phyloP scores from a whole-genome alignment of 1,140 invertebrate species.

The Drosophila erecta region DNA sequence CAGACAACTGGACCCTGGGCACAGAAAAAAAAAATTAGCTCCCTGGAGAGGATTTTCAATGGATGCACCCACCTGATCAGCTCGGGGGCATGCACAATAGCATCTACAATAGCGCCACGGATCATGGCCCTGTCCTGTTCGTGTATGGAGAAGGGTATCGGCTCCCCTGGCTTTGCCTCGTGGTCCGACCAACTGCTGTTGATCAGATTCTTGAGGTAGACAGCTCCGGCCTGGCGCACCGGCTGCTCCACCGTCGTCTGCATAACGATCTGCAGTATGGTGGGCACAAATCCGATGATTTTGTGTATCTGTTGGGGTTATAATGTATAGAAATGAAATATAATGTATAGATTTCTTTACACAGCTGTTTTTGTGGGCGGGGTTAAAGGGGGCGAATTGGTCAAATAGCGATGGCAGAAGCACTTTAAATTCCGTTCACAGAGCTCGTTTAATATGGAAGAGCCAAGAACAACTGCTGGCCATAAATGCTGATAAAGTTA shows the following conservation, averaged over 20 bases:
- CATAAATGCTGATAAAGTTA: conserved; percentile 76
- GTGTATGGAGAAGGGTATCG: conserved; percentile 94
- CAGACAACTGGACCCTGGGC: conserved; percentile 93
- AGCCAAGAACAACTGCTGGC: conserved; percentile 14
- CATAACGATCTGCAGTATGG: conserved; percentile 97
- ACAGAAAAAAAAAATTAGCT: neutral
- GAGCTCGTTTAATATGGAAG: conserved; percentile 31
- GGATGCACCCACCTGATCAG: conserved; percentile 88
- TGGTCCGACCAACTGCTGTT: conserved; percentile 95
- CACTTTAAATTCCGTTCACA: conserved; percentile 68
- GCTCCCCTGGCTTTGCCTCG: conserved; percentile 90
- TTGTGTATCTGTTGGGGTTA: conserved; percentile 91
- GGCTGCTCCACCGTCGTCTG: conserved; percentile 94
- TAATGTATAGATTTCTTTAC: conserved; percentile 52
- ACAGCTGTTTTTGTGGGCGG: conserved; percentile 53
- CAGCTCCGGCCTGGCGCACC: conserved; percentile 97
- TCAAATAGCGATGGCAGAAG: conserved; percentile 23
- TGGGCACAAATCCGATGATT: conserved; percentile 97
- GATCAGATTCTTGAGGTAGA: conserved; percentile 98
- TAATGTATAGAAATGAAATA: conserved; percentile 11
- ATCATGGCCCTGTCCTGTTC: conserved; percentile 98
- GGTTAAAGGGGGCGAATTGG: conserved; percentile 22
- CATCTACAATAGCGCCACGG: conserved; percentile 96
- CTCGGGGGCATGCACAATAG: conserved; percentile 96
- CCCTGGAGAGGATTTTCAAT: neutral